Conservation (phyloP, 2,113 vertebrate genomes). For the Sinocyclocheilus anophthalmus region DNA sequence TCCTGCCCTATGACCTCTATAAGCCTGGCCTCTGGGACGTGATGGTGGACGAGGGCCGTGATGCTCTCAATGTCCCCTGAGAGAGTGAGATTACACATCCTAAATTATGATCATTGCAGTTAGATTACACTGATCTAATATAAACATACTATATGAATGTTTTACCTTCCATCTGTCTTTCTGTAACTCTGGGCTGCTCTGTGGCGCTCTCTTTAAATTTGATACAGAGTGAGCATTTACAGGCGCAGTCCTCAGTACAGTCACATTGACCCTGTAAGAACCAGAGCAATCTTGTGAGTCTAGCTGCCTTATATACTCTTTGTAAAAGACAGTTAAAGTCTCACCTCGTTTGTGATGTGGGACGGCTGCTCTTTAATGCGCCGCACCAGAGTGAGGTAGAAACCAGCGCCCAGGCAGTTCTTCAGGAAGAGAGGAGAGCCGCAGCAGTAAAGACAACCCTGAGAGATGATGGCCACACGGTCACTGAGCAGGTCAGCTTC, state of each 20-base stretch:
- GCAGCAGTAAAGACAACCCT: conserved; percentile 87
- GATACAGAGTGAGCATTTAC: conserved; percentile 78
- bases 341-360: conserved; percentile 63
- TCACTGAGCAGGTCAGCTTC: conserved; percentile 94
- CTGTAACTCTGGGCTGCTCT: conserved; percentile 58
- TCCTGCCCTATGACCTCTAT: conserved; percentile 92
- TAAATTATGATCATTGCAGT: neutral
- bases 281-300: neutral
- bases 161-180: conserved; percentile 86
- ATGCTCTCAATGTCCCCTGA: conserved; percentile 73
- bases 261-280: conserved; percentile 70
- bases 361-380: conserved; percentile 75
- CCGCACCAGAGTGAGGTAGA: conserved; percentile 92
- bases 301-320: neutral
- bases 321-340: neutral
- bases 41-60: conserved; percentile 82
- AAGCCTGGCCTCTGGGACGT: conserved; percentile 86
- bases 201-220: conserved; percentile 62
- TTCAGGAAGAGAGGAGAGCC: conserved; percentile 93
- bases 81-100: neutral
- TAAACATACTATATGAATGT: neutral
- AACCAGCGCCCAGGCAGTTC: conserved; percentile 88
- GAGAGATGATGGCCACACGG: conserved; percentile 90
- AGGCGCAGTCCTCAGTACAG: conserved; percentile 79
- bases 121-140: neutral